Evolutionary conservation across 2,797 vertebrate species (phyloP), one percentile per base, ranked within the genome.

Genomic region (Girardinus metallicus): DNA sequence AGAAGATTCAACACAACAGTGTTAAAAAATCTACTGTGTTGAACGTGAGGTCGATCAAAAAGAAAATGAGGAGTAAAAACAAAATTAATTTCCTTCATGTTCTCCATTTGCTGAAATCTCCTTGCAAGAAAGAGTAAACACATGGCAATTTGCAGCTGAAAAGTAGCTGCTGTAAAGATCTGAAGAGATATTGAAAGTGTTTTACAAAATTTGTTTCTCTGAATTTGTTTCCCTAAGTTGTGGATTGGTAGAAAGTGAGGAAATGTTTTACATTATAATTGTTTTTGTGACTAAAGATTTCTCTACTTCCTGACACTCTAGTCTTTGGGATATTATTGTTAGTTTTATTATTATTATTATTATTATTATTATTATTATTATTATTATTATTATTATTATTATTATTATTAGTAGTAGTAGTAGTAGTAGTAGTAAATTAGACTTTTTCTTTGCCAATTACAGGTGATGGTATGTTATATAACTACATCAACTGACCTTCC

Each of bases 401-500:
- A 43, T 43, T 43, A 43, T 43, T 43, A 43, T 43, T 36, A 64
- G 12, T 5, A 1, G 49, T 53, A 23, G 51, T 53, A 53, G 51
- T 36, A 64, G 12, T 5, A 1, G 49, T 53, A 23, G 51, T 53
- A 53, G 51, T 53, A 53, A 26, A 26, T 29, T 71, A 1, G 39
- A 43, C 23, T 15, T 12, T 26, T 44, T 13, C 26, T 43, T 18
- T 66, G 15, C 62, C 34, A 21, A 11, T 18, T 26, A 68, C 11
- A 26, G 21, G 12, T 43, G 66, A 71, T n/a, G 68, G 6, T 26
- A 41, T 70, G 21, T 46, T 71, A 29, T 16, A 18, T 16, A 6
- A 44, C 0, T 46, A 29, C 21, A 43, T 26, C 36, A 31, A 85
- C 93, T 96, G 89, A 96, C 97, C 95, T 86, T 96, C 91, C 34